These are phyloP conservation scores for Euwallacea similis DNA, from an alignment of 1,140 invertebrate species.

Conservation along the genomic window DNA sequence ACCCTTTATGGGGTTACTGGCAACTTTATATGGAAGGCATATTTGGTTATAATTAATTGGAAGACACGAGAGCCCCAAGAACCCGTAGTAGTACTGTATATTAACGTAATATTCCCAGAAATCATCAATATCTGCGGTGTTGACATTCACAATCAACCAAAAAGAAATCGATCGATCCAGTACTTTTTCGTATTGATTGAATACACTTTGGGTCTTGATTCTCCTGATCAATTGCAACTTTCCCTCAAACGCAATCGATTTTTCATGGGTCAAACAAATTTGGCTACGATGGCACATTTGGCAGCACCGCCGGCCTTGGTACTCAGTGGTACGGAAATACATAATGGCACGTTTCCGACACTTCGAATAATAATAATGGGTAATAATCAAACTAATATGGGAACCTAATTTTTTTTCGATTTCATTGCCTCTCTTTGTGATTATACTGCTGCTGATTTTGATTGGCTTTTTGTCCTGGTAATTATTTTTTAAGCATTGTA, in stretches of 20 bases:
- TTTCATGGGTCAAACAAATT: conserved; percentile 1
- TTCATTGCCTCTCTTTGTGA: conserved; percentile 13
- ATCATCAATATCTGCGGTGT: no score
- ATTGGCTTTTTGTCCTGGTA: conserved; percentile 1
- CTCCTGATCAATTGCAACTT: neutral
- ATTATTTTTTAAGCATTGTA: neutral
- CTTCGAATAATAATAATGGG: conserved; percentile 33
- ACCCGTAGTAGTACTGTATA: no score
- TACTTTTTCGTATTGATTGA: no score
- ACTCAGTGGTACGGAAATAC: conserved; percentile 44
- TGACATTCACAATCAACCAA: no score
- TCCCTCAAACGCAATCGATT: neutral
- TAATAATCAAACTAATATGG: conserved; percentile 39
- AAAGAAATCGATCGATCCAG: no score
- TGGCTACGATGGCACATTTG: neutral
- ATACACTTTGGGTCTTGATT: no score
- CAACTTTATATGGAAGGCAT: no score
- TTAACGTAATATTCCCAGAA: no score
- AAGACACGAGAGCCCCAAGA: no score
- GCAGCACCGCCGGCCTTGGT: conserved; percentile 36
- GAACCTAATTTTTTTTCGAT: conserved; percentile 33
- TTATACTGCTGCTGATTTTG: neutral
- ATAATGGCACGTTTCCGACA: conserved; percentile 47
- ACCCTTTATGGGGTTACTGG: no score
- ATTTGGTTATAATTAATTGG: no score